Percentiles rank a stretch among this genome's conserved stretches.
Evolutionary conservation across 2,888 invertebrate species (phyloP).

Genomic region (Caenorhabditis afra): DNA sequence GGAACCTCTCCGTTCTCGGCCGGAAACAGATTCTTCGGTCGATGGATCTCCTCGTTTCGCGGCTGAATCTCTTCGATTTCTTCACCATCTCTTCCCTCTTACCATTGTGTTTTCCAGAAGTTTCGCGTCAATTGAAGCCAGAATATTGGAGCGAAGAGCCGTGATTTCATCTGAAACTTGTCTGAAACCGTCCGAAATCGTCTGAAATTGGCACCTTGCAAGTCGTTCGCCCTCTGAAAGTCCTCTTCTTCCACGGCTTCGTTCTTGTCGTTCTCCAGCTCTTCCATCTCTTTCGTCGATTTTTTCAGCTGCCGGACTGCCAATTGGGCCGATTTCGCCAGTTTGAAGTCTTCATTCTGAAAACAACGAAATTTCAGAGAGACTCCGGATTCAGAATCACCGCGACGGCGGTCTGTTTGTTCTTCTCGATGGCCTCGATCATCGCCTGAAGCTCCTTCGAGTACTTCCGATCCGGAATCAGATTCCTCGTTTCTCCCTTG

Average conservation of each 20-base stretch:
- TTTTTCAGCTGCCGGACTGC: constrained; percentile 63
- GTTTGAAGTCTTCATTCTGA: constrained; percentile 65
- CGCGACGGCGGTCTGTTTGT: constrained; percentile 64
- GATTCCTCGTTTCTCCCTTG: constrained; percentile 40
- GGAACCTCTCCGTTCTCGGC: constrained; percentile 22
- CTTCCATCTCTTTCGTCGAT: constrained; percentile 66
- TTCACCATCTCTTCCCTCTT: not conserved
- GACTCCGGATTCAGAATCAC: constrained; percentile 37
- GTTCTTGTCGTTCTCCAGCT: constrained; percentile 67
- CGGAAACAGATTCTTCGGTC: constrained; percentile 55
- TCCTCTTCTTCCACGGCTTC: constrained; percentile 65
- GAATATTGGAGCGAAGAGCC: constrained; percentile 65
- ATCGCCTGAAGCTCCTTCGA: constrained; percentile 64
- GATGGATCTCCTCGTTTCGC: constrained; percentile 52
- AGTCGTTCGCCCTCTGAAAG: constrained; percentile 72
- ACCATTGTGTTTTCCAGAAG: constrained; percentile 64
- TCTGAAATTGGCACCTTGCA: constrained; percentile 39
- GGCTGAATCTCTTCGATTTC: constrained; percentile 11
- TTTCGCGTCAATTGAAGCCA: constrained; percentile 62
- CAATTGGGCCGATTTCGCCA: constrained; percentile 70
- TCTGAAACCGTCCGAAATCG: not conserved
- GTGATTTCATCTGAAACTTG: constrained; percentile 68
- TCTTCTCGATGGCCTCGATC: constrained; percentile 58
- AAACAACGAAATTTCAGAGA: not conserved
- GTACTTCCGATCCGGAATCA: constrained; percentile 54